Evolutionary conservation across 2,888 invertebrate species (phyloP), one percentile per base, ranked within the genome.

Genomic region (Marronus borbonicus): DNA sequence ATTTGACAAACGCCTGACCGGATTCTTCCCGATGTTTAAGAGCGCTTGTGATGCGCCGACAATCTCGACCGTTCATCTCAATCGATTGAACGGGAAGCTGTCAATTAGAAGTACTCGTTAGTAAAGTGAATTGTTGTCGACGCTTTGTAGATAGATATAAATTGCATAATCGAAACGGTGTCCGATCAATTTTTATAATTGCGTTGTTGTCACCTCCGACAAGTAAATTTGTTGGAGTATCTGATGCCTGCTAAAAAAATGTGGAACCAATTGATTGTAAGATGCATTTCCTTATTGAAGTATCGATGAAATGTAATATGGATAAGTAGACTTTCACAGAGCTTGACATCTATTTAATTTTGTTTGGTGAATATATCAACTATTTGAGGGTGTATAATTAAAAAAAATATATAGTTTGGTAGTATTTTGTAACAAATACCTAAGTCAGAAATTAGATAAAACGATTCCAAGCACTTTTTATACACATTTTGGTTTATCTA

Each of bases 31-130:
- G 72, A 74, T 74, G 60, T 74, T 74, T 60, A 60, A 60, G 60
- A 60, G 72, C 60, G 60, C 72, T 60, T 39, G 72, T 60, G 72
- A 74, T 60, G 60, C 60, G 49, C 72, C 72, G 55, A 60, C 72
- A 60, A 74, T 74, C 72, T 72, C 60, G 60, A 60, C 60, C 72
- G 72, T 60, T 74, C 62, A 74, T 74, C 72, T 74, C 72, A 74
- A 74, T 74, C 52, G 72, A 72, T 72, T 60, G 72, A 49, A 74
- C 72, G 60, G 72, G 72, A 74, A 74, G 60, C 72, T 74, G 72
- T 74, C 72, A 74, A 74, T 74, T 74, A 74, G 60, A 60, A 44
- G 60, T 17, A 74, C 72, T 74, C 72, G 72, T 74, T 74, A 74
- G 72, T 74, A 60, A 49, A 44, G 72, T 74, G 36, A 60, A 74